These are phyloP conservation scores for Oreochromis tanganicae DNA, from an alignment of 2,113 vertebrate genomes.

Conservation along the genomic window DNA sequence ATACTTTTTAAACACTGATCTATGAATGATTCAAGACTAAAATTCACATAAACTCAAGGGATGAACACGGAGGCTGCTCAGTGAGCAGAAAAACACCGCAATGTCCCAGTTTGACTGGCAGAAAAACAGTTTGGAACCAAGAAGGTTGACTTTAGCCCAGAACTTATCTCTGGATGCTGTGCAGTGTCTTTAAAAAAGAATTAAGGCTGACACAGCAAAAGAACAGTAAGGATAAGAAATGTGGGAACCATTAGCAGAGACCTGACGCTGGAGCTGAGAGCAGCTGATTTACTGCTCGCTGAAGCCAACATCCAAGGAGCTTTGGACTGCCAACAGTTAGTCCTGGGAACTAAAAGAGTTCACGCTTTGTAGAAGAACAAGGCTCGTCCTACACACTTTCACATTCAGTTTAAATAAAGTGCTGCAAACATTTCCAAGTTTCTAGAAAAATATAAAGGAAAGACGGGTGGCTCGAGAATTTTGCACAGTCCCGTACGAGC, in stretches of 20 bases:
- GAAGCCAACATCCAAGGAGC: not conserved
- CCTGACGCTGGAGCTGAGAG: no score
- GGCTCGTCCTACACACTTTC: not conserved
- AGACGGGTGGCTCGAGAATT: not conserved
- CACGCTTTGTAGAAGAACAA: not conserved
- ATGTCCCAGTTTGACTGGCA: fast-evolving
- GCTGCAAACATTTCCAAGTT: not conserved
- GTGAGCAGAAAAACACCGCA: fast-evolving
- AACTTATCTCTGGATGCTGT: not conserved
- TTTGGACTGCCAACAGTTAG: not conserved
- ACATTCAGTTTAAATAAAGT: not conserved
- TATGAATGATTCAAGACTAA: not conserved
- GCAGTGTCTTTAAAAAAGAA: not conserved
- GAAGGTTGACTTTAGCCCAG: not conserved
- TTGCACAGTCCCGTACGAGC: not conserved
- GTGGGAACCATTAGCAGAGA: not conserved
- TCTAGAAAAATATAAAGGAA: not conserved
- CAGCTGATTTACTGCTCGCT: not conserved
- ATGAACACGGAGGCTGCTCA: not conserved
- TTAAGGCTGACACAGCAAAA: not conserved
- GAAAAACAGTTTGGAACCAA: not conserved
- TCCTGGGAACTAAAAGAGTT: not conserved
- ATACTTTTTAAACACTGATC: not conserved
- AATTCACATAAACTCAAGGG: not conserved
- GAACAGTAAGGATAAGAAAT: not conserved